phyloP scores from a whole-genome alignment of 2,797 vertebrate genomes.

The Sitta carolinensis region DNA sequence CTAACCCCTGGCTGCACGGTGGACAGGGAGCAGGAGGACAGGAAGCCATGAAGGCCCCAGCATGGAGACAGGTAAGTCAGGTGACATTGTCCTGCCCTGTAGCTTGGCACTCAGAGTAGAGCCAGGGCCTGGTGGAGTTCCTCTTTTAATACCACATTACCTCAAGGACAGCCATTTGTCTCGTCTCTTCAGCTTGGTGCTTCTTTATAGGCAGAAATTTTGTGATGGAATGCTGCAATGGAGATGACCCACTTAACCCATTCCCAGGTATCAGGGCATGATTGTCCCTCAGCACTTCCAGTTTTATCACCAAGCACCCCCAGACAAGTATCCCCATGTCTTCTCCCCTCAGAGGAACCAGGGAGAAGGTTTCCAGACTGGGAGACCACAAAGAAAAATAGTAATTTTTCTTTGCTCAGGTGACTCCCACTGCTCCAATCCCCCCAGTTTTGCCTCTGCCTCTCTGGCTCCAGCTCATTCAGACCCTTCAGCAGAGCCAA shows the following conservation, averaged over 20 bases:
- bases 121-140: background rate
- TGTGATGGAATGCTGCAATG: background rate
- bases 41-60: background rate
- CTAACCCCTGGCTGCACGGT: accelerated
- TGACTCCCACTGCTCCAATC: background rate
- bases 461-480: background rate
- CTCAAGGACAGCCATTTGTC: background rate
- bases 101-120: background rate
- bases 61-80: background rate
- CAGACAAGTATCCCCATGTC: background rate
- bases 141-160: background rate
- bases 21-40: background rate
- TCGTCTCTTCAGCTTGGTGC: background rate
- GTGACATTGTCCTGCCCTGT: background rate
- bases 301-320: background rate
- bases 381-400: background rate
- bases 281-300: background rate
- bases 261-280: background rate
- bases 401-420: background rate
- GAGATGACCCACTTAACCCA: background rate
- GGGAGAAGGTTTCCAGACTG: background rate
- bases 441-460: background rate
- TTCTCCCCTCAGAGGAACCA: background rate
- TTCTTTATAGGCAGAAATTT: background rate
- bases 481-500: background rate